These are phyloP conservation scores for Zingel zingel DNA, from an alignment of 2,113 vertebrate genomes.

Conservation along the genomic window DNA sequence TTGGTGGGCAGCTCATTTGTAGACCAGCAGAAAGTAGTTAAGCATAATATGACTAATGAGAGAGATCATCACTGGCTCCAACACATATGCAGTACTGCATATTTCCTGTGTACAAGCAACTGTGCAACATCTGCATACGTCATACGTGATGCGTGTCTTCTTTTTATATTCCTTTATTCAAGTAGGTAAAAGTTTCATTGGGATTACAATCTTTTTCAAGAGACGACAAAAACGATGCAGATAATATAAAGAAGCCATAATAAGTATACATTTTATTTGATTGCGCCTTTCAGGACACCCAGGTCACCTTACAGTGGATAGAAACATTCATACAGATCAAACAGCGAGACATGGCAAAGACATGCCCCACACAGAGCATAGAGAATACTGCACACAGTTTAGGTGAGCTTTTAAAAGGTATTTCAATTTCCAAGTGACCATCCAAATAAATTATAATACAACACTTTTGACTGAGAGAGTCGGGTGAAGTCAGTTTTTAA, in stretches of 20 bases:
- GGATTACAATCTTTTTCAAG: background rate
- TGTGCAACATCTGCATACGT: background rate
- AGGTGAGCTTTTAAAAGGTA: background rate
- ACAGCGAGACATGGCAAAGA: too few relatives aligned
- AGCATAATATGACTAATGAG: conserved; percentile 1
- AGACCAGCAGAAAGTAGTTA: conserved; percentile 12
- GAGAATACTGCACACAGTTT: background rate
- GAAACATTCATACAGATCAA: too few relatives aligned
- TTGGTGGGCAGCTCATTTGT: background rate
- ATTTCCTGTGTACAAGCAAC: background rate
- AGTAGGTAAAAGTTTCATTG: background rate
- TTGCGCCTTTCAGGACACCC: too few relatives aligned
- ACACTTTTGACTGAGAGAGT: conserved; percentile 1
- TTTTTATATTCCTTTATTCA: background rate
- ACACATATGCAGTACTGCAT: background rate
- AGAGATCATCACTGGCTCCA: conserved; percentile 6
- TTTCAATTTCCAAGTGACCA: background rate
- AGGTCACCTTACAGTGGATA: too few relatives aligned
- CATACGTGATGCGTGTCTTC: background rate
- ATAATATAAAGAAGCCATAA: background rate
- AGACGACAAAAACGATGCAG: background rate
- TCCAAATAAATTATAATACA: background rate
- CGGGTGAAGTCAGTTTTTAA: background rate
- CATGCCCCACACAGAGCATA: background rate
- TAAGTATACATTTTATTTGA: too few relatives aligned